Evolutionary conservation across 2,888 invertebrate species (phyloP).

Genomic region (Plebejus argus): DNA sequence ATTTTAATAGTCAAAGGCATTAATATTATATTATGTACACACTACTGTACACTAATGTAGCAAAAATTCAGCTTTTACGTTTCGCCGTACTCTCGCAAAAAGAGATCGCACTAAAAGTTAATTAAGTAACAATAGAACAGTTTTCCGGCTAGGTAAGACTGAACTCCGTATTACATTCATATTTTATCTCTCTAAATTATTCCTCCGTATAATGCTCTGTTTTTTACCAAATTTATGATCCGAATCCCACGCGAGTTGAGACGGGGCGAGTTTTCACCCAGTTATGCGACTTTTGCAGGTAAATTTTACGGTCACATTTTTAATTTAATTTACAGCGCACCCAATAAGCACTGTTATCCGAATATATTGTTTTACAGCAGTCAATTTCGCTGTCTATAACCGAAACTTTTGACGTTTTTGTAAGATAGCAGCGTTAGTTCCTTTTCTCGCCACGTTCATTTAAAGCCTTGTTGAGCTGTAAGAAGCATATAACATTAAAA

Average conservation of each 20-base stretch:
- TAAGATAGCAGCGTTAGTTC: no score
- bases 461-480: no score
- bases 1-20: not conserved
- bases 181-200: slow-evolving; percentile 32
- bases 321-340: slow-evolving; percentile 40
- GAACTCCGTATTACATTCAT: slow-evolving; percentile 17
- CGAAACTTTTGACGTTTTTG: no score
- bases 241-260: slow-evolving; percentile 56
- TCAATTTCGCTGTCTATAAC: not conserved
- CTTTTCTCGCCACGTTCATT: no score
- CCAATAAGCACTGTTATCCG: slow-evolving; percentile 14
- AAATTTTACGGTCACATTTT: slow-evolving; percentile 48
- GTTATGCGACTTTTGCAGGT: slow-evolving; percentile 52
- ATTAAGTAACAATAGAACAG: slow-evolving; percentile 9
- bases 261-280: slow-evolving; percentile 57
- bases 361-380: slow-evolving; percentile 9
- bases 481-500: no score
- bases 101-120: slow-evolving; percentile 17
- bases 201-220: slow-evolving; percentile 48
- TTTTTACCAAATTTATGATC: slow-evolving; percentile 58
- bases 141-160: slow-evolving; percentile 27
- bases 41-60: not conserved
- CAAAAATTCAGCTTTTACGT: not conserved
- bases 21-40: not conserved
- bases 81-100: not conserved